Evolutionary conservation across 2,113 vertebrate genomes (phyloP).

Genomic region (Spermophilus dauricus): DNA sequence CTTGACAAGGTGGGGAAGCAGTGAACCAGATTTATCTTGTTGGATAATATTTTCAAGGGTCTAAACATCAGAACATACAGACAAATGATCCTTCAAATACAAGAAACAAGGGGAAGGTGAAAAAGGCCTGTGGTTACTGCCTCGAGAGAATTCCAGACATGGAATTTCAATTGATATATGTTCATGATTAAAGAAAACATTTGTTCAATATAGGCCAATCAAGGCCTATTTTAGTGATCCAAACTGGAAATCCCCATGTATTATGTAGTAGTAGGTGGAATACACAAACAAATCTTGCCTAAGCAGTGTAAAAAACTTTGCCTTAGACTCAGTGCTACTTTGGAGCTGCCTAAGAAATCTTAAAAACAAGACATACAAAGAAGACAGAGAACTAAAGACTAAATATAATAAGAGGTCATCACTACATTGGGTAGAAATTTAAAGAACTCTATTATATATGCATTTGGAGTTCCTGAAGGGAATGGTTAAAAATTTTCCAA

Average conservation of each 20-base stretch:
- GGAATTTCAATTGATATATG: no score
- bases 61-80: background rate
- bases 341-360: background rate
- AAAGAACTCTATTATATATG: background rate
- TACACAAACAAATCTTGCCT: background rate
- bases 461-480: background rate
- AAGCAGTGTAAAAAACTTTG: background rate
- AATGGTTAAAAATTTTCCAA: background rate
- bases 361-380: background rate
- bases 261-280: background rate
- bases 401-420: background rate
- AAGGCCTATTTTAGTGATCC: background rate
- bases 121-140: background rate
- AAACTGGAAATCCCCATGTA: background rate
- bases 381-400: background rate
- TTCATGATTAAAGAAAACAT: no score
- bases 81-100: background rate
- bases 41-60: background rate
- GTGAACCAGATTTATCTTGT: background rate
- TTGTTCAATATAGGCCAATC: background rate
- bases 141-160: background rate
- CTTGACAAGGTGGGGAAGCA: background rate
- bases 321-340: background rate
- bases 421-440: background rate
- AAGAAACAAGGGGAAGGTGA: no score